These are phyloP conservation scores for Onychostruthus taczanowskii DNA, from an alignment of 2,113 vertebrate species.

Conservation along the genomic window DNA sequence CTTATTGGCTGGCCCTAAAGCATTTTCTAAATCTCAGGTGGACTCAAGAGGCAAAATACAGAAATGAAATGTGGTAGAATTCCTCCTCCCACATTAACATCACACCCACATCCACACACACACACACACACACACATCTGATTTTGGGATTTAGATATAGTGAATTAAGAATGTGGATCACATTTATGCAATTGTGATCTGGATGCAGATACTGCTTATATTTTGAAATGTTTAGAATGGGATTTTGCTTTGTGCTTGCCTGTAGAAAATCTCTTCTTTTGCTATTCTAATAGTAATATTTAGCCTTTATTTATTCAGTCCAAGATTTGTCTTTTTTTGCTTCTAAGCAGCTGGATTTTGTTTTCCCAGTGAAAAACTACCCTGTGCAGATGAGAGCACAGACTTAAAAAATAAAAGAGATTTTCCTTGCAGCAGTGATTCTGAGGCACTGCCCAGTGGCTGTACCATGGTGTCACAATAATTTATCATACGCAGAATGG, in stretches of 20 bases:
- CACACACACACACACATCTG: neutral
- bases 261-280: constrained; percentile 36
- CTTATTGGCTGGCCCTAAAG: neutral
- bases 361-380: constrained; percentile 16
- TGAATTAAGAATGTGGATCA: constrained; percentile 8
- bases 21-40: neutral
- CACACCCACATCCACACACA: neutral
- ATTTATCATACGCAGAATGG: constrained; percentile 28
- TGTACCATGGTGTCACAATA: constrained; percentile 49
- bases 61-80: neutral
- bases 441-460: constrained; percentile 60
- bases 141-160: neutral
- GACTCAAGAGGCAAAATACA: neutral
- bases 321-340: constrained; percentile 27
- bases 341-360: constrained; percentile 53
- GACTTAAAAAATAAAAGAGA: neutral
- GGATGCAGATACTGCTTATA: neutral
- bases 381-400: neutral
- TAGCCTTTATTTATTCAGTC: constrained; percentile 39
- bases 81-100: neutral
- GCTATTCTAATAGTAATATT: constrained; percentile 5
- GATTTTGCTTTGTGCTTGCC: constrained; percentile 24
- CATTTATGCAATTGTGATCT: constrained; percentile 17
- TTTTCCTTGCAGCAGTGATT: constrained; percentile 50
- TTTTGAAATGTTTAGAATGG: neutral